Evolutionary conservation across 2,888 invertebrate genomes (phyloP).

Genomic region (Eulithis testata): DNA sequence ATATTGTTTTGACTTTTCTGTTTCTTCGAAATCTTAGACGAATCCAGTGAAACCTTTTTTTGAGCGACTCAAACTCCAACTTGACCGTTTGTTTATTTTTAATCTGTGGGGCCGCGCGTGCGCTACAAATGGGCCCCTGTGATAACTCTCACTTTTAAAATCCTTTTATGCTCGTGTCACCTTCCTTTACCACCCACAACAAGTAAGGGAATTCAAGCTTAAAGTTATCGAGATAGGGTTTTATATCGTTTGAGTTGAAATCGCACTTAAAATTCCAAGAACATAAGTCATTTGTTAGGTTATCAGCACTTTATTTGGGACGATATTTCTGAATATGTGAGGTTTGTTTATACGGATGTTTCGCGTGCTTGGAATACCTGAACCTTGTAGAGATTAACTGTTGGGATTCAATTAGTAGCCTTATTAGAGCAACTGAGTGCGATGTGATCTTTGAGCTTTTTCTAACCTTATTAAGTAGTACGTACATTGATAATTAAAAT

Average conservation of each 20-base stretch:
- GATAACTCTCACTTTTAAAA: constrained; percentile 84
- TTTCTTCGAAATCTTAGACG: too few species aligned
- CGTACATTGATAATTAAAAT: too few species aligned
- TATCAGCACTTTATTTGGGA: constrained; percentile 83
- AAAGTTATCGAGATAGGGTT: constrained; percentile 39
- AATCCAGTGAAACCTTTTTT: neutral
- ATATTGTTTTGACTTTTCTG: too few species aligned
- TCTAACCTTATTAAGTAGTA: neutral
- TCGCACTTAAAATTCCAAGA: constrained; percentile 76
- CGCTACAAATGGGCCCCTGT: constrained; percentile 79
- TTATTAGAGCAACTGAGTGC: constrained; percentile 12
- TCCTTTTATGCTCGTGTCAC: constrained; percentile 77
- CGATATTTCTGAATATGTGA: constrained; percentile 72
- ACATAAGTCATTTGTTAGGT: constrained; percentile 82
- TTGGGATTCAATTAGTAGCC: constrained; percentile 46
- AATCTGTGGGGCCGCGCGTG: constrained; percentile 78
- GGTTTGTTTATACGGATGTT: constrained; percentile 67
- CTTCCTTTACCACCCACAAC: constrained; percentile 50
- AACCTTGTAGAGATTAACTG: constrained; percentile 51
- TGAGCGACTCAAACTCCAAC: neutral
- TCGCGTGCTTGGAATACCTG: constrained; percentile 57
- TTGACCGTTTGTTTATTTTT: constrained; percentile 54
- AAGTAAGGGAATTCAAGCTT: constrained; percentile 49
- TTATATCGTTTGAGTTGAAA: constrained; percentile 32
- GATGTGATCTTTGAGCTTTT: neutral